Evolutionary conservation across 2,888 invertebrate genomes (phyloP), one percentile per base, ranked within the genome.

Genomic region (Drosophila austrosaltans): DNA sequence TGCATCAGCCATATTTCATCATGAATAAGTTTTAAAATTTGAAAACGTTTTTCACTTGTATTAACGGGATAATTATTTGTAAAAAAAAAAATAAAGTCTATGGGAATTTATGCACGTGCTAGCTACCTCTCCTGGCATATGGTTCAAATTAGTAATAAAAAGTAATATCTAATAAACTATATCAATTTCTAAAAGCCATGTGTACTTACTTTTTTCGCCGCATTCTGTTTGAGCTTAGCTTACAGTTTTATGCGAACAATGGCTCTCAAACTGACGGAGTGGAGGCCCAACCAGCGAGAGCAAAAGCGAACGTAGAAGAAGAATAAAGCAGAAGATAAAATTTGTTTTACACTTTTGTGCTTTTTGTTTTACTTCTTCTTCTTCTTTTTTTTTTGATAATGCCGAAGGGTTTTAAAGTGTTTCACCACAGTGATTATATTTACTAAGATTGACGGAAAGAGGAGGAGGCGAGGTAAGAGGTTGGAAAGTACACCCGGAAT

Each of bases 201-300:
- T 57, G 70, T 59, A 87, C 91, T 91, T 81, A 90, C 91, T 87
- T 90, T 80, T 88, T 90, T 42, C 89, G 91, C 70, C 90, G 86
- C 90, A 90, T 90, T 75, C 54, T 77, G 59, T 53, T 16, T 3
- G 40, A 56, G 48, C 56, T 58, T 12, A 39, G 53, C 32, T 53
- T 53, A 76, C 76, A 65, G 87, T 86, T 76, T 70, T 39, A 56
- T 25, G 20, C 40, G 54, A 28, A 63, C 75, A 69, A 4, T 30
- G 54, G 12, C 40, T 42, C 20, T 44, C 30, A 32, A 56, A 56
- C 56, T 40, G 44, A 48, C 2, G 16, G 44, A 7, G 44, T 62
- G 28, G 44, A 62, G 28, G 28, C 28, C 28, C 32, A 44, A 65
- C 78, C 63, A 42, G 42, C 36, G 75, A 60, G 72, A 70, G 68